These are phyloP conservation scores for Orthonychiurus folsomi DNA, from an alignment of 2,888 invertebrate genomes.

Conservation along the genomic window DNA sequence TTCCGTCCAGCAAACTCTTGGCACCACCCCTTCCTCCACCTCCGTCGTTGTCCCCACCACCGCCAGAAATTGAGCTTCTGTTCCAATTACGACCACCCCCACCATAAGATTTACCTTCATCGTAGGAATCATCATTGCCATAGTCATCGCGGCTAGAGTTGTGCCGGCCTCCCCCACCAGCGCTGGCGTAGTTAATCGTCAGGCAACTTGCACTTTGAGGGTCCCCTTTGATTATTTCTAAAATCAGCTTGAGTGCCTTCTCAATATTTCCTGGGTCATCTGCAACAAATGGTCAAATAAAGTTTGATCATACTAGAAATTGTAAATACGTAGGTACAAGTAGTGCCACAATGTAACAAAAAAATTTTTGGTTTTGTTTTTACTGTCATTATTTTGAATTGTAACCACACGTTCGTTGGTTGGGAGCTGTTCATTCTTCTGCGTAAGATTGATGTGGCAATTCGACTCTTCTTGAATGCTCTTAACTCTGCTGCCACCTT, in stretches of 20 bases:
- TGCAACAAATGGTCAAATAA: constrained; percentile 13
- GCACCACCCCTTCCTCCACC: constrained; percentile 12
- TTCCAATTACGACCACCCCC: constrained; percentile 30
- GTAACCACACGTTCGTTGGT: constrained; percentile 40
- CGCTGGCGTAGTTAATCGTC: constrained; percentile 38
- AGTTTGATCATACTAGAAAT: constrained; percentile 2
- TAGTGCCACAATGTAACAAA: neutral
- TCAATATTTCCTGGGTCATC: constrained; percentile 38
- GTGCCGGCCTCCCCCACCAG: constrained; percentile 21
- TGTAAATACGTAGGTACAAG: neutral
- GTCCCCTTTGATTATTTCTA: constrained; percentile 40
- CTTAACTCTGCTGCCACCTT: constrained; percentile 38
- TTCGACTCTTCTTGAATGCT: constrained; percentile 40
- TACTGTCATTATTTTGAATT: constrained; percentile 40
- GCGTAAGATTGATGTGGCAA: constrained; percentile 39
- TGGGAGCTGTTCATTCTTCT: constrained; percentile 39
- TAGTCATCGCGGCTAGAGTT: constrained; percentile 24
- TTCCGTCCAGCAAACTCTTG: constrained; percentile 11
- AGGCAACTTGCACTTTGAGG: constrained; percentile 39
- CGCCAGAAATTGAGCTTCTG: constrained; percentile 20
- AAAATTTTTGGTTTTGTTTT: too few species aligned
- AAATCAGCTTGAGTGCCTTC: constrained; percentile 36
- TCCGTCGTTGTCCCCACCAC: constrained; percentile 23
- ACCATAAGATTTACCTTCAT: constrained; percentile 19
- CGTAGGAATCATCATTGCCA: constrained; percentile 35